Conservation (phyloP, 2,797 vertebrate species). For the Pitangus sulphuratus region DNA sequence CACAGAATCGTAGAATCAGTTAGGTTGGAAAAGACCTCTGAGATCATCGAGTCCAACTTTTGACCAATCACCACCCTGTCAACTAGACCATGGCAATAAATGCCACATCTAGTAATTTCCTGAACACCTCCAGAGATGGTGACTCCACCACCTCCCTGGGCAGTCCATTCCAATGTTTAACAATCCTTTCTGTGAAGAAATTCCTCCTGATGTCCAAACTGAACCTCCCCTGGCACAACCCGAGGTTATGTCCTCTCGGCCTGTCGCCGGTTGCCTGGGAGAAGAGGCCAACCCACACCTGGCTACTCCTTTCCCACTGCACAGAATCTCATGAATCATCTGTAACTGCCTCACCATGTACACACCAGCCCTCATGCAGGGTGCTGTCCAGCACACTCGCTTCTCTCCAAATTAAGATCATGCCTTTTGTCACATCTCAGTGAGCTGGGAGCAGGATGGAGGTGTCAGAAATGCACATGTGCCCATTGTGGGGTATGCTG, state of each 20-base stretch:
- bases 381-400: rapidly evolving
- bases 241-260: not conserved
- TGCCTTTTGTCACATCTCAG: rapidly evolving
- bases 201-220: not conserved
- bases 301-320: not conserved
- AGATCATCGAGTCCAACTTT: not conserved
- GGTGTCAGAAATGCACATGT: not conserved
- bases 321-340: not conserved
- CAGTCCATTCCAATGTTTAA: not conserved
- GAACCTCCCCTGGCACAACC: rapidly evolving
- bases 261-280: not conserved
- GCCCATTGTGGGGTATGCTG: rapidly evolving
- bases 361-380: rapidly evolving
- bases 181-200: not conserved
- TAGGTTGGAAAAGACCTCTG: not conserved
- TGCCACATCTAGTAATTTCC: not conserved
- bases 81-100: not conserved
- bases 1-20: not conserved
- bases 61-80: rapidly evolving
- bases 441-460: not conserved
- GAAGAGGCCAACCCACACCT: not conserved
- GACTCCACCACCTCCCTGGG: not conserved
- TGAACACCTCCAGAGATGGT: not conserved
- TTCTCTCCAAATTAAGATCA: not conserved
- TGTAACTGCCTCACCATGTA: not conserved